Evolutionary conservation across 1,140 invertebrate species (phyloP), one percentile per base, ranked within the genome.

Genomic region (Sarcophaga bullata): DNA sequence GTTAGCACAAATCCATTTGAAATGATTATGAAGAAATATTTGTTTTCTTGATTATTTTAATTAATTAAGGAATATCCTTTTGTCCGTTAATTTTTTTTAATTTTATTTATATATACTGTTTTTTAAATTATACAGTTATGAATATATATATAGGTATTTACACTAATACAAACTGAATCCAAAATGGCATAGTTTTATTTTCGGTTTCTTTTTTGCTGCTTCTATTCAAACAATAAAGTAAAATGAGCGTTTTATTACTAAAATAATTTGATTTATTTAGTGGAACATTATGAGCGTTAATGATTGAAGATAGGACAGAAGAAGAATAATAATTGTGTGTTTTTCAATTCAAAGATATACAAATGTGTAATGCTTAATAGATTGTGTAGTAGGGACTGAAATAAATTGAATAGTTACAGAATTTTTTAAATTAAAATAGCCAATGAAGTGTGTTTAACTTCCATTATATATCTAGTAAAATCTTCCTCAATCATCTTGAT

Each of bases 41-140:
- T 37, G 47, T 78, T 52, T 78, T 78, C 15, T 13, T 6, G 10
- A 1, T 52, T 52, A 52, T 13, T 52, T 52, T 3, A 52, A n/a
- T 15, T 13, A 8, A 15, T 4, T 58, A 15, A 58, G 11, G 9
- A 58, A 58, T 1, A 15, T 58, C 15, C 3, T 58, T 58, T 37
- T 37, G 25, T 37, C 13, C 54, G 11, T 7, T 58, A 6, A 7
- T 58, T 58, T 15, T 58, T 58, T 58, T 11, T 58, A 15, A 58
- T n/a, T 58, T 68, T 68, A 19, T 68, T 68, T 68, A 68, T 68
- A 4, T 2, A 25, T 68, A 68, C 19, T 68, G 1, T 37, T 37
- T 37, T 68, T 19, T 68, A 68, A 68, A 68, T 68, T 68, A 68
- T 68, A 68, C n/a, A 25, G 8, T n/a, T 19, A 68, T 68, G 62